phyloP scores from a whole-genome alignment of 2,888 invertebrate genomes.

The Chymomyza amoena region DNA sequence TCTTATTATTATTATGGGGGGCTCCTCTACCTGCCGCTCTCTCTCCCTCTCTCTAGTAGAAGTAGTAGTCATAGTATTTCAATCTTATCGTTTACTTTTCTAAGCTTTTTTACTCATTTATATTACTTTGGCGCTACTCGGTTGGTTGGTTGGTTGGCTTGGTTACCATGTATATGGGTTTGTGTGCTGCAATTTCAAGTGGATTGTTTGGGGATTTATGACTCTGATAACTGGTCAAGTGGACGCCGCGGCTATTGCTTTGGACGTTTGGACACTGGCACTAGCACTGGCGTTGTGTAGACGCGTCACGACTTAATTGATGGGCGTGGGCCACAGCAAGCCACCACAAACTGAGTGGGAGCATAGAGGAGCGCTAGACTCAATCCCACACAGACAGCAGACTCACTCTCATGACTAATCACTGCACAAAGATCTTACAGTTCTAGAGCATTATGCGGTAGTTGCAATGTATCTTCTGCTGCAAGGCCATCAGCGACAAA shows the following conservation, averaged over 20 bases:
- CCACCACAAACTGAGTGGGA: conserved; percentile 16
- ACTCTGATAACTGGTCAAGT: conserved; percentile 67
- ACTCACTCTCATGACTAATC: background rate
- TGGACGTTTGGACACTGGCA: conserved; percentile 7
- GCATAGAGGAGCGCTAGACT: background rate
- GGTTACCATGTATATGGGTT: conserved; percentile 15
- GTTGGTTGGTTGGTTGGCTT: conserved; percentile 1
- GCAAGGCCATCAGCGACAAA: conserved; percentile 31
- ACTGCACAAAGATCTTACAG: background rate
- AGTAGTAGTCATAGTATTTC: conserved; percentile 26
- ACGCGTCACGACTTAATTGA: conserved; percentile 62
- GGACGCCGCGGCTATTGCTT: conserved; percentile 29
- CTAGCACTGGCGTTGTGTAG: conserved; percentile 7
- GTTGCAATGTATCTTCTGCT: background rate
- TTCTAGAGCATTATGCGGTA: background rate
- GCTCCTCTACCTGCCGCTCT: conserved; percentile 2
- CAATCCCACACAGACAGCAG: background rate
- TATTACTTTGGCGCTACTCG: conserved; percentile 40
- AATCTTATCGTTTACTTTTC: conserved; percentile 48
- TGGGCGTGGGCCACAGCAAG: conserved; percentile 41
- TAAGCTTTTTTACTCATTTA: conserved; percentile 58
- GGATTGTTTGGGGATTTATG: conserved; percentile 67
- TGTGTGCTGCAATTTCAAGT: conserved; percentile 53
- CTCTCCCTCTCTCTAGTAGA: conserved; percentile 7
- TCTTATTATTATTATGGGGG: conserved; percentile 11